Conservation (phyloP, 2,113 vertebrate species). For the Triplophysa dalaica region DNA sequence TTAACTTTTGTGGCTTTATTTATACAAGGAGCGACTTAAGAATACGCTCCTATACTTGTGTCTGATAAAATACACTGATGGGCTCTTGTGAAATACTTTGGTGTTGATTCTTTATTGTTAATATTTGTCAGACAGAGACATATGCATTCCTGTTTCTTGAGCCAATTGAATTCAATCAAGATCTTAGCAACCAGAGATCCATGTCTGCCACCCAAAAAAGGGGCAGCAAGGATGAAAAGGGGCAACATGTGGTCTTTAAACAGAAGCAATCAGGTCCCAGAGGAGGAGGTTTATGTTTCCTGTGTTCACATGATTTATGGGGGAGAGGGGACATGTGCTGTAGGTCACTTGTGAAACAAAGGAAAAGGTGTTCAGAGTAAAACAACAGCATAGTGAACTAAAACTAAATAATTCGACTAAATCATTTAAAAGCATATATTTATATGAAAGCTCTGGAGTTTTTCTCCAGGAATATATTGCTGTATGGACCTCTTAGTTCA, state of each 20-base stretch:
- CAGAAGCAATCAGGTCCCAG: conserved; percentile 48
- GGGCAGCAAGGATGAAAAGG: conserved; percentile 21
- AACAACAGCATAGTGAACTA: background rate
- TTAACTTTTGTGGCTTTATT: background rate
- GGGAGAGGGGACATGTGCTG: background rate
- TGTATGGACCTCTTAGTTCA: background rate
- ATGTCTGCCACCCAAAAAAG: background rate
- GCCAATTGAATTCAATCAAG: too few relatives aligned
- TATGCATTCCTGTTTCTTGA: too few relatives aligned
- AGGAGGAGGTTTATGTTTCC: conserved; percentile 72
- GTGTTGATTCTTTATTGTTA: too few relatives aligned
- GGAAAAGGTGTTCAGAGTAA: background rate
- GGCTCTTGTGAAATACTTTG: too few relatives aligned
- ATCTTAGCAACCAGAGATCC: conserved; percentile 1
- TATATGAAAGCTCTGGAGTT: background rate
- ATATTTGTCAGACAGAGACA: too few relatives aligned
- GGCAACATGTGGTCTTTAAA: conserved; percentile 36
- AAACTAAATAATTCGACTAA: background rate
- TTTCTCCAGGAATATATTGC: background rate
- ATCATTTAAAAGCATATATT: background rate
- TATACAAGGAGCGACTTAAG: background rate
- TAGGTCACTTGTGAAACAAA: conserved; percentile 18
- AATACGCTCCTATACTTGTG: background rate
- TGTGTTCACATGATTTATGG: conserved; percentile 53
- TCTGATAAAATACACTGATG: too few relatives aligned